Base-by-base conservation (phyloP, 2,113 vertebrate genomes). In the Marcusenius ussheri region DNA sequence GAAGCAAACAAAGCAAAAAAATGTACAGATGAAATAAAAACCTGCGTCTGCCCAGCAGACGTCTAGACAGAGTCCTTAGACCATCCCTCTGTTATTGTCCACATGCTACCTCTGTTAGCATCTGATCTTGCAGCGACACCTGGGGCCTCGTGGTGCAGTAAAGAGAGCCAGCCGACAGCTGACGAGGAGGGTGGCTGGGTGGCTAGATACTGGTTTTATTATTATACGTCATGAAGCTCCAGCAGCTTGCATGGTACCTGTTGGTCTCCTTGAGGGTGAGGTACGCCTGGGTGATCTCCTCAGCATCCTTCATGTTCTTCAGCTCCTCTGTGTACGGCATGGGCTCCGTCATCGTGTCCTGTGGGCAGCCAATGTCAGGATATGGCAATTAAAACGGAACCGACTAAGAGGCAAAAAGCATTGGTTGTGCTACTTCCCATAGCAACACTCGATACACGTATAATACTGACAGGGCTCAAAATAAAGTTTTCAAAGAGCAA, bases 291-390 rank as follows among this genome's bases (percentile, higher is more conserved):
- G 98, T 98, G 93, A 99, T 96, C 95, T 99, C 98, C 50, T 97
- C 98, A 90, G 97, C 96, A 89, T 99, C 98, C 91, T 98, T 99
- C 96, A 99, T 96, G 94, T 99, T 99, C 11, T 97, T 97, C 39
- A 99, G 97, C 89, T 99, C 98, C 92, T 98, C 97, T 89, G 97
- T 95, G 89, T 97, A 96, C 88, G 97, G 93, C 39, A 97, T 96
- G 11, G 97, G 94, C 92, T 99, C 98, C 0, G 98, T 99, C 98
- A 99, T 99, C 83, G 98, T 99, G 91, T 98, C 97, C 98, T 99
- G 51, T 5, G 83, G 45, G 24, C 74, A 88, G 86, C 35, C 88
- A 58, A 89, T n/a, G 39, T 85, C 21, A 77, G 47, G 49, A 58
- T 88, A 53, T 90, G 13, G 87, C 62, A 47, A 27, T 51, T n/a